Evolutionary conservation across 2,113 vertebrate genomes (phyloP).

Genomic region (Cottus gobio): DNA sequence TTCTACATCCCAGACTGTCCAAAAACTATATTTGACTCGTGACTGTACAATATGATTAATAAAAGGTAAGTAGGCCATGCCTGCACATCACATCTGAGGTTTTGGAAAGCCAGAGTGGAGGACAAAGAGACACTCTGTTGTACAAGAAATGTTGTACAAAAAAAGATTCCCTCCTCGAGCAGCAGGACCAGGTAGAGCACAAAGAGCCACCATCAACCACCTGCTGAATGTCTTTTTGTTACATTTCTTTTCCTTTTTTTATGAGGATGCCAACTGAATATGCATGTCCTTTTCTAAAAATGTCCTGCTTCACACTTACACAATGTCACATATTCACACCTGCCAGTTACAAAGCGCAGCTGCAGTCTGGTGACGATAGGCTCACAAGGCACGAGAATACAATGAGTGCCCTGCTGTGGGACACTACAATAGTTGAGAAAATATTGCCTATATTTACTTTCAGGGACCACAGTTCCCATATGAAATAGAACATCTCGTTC

Average conservation of each 20-base stretch:
- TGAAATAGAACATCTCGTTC: background rate
- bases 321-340: conserved; percentile 40
- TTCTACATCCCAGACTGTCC: background rate
- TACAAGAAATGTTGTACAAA: conserved; percentile 7
- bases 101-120: background rate
- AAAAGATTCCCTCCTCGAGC: background rate
- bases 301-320: conserved; percentile 42
- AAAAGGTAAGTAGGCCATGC: conserved; percentile 2
- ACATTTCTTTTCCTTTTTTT: background rate
- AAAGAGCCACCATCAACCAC: conserved; percentile 30
- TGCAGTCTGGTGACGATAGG: conserved; percentile 26
- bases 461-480: background rate
- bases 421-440: background rate
- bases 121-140: conserved; percentile 7
- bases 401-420: background rate
- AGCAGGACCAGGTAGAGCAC: background rate
- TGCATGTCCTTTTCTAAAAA: conserved; percentile 45
- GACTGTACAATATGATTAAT: background rate
- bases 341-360: conserved; percentile 36
- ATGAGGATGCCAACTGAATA: conserved; percentile 22
- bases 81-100: background rate
- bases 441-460: background rate
- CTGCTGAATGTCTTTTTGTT: conserved; percentile 34
- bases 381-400: background rate
- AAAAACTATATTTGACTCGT: background rate